These are phyloP conservation scores for Gallirallus australis DNA, from an alignment of 2,797 vertebrate species.

Conservation along the genomic window DNA sequence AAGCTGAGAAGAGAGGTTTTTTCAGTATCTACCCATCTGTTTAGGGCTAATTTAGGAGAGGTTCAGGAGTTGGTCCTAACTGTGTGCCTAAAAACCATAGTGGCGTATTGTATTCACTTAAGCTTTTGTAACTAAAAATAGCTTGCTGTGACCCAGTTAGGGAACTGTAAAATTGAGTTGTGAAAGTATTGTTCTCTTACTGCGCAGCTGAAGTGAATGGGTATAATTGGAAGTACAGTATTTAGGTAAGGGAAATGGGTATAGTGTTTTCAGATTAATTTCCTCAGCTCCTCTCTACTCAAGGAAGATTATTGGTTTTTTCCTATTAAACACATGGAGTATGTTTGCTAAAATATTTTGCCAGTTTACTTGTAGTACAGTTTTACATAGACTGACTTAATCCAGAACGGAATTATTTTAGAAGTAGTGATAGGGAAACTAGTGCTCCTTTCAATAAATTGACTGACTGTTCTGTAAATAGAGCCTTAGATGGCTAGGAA, in stretches of 20 bases:
- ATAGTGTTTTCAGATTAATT: neutral
- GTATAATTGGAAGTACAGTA: neutral
- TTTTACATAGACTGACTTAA: neutral
- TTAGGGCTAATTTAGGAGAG: neutral
- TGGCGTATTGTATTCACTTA: neutral
- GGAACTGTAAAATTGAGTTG: neutral
- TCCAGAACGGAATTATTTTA: neutral
- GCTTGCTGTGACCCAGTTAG: neutral
- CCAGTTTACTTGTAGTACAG: neutral
- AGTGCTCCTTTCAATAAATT: neutral
- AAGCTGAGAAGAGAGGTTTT: neutral
- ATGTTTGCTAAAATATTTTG: neutral
- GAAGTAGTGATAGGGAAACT: neutral
- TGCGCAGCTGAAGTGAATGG: neutral
- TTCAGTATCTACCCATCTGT: neutral
- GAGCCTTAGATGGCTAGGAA: neutral
- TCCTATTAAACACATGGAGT: neutral
- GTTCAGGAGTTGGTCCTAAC: neutral
- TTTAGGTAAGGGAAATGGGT: neutral
- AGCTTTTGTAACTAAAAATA: constrained; percentile 3
- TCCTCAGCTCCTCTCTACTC: neutral
- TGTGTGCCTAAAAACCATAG: neutral
- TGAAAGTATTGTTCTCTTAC: neutral
- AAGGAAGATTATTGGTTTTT: neutral
- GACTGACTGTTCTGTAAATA: neutral